Conservation (phyloP, 2,113 vertebrate species). For the Ceyx melanurus region DNA sequence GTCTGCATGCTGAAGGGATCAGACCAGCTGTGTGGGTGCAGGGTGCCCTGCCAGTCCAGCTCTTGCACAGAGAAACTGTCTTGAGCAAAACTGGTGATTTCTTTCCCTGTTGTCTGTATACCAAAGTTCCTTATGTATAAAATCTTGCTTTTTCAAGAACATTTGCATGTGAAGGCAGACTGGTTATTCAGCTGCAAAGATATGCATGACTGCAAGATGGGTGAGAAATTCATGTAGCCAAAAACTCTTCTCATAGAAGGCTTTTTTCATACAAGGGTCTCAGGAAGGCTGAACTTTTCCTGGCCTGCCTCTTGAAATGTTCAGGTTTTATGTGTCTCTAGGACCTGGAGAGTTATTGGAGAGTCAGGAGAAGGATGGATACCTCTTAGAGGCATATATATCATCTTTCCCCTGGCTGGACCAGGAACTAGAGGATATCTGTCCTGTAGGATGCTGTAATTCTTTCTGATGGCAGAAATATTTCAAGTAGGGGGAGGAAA, state of each 20-base stretch:
- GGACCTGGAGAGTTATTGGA: neutral
- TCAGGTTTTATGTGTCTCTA: neutral
- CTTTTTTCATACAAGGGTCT: neutral
- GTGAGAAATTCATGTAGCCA: neutral
- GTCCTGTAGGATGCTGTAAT: neutral
- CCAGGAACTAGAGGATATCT: neutral
- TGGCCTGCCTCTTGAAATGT: neutral
- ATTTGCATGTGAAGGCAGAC: neutral
- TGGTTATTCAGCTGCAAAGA: neutral
- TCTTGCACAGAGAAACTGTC: neutral
- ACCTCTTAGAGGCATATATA: neutral
- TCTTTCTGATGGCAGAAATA: neutral
- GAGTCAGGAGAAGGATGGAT: neutral
- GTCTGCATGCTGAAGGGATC: neutral
- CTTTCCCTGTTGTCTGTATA: neutral
- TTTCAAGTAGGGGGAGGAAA: neutral
- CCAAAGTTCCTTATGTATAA: neutral
- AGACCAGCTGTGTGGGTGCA: neutral
- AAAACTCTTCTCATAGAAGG: neutral
- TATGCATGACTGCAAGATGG: neutral
- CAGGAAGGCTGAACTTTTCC: neutral
- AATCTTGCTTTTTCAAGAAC: neutral
- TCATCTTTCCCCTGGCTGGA: neutral
- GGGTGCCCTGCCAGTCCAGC: neutral
- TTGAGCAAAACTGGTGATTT: neutral